A percentile compares a stretch with the other conserved stretches of the same genome.
These are phyloP conservation scores for Stigmatopora argus DNA, from an alignment of 2,113 vertebrate species.

Conservation along the genomic window DNA sequence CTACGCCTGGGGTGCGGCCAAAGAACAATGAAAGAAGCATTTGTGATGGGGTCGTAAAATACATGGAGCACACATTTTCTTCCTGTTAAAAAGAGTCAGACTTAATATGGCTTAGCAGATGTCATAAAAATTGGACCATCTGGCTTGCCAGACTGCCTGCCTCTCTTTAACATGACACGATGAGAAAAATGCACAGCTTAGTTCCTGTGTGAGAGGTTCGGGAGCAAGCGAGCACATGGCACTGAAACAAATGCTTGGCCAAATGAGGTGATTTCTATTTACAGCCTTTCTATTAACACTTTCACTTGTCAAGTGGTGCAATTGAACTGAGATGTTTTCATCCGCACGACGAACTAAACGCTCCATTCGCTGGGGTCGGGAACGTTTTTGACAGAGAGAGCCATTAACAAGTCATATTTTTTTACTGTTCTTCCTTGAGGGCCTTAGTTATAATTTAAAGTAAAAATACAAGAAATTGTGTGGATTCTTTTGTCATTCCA, in stretches of 20 bases:
- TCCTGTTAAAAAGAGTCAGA: constrained; percentile 15
- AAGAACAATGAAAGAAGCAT: background rate
- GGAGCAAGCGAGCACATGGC: background rate
- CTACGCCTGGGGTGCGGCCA: constrained; percentile 68
- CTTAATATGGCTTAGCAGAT: constrained; percentile 45
- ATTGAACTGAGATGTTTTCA: constrained; percentile 4
- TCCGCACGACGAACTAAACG: background rate
- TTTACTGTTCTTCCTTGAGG: too few relatives aligned
- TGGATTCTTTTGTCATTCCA: too few relatives aligned
- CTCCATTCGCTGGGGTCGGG: background rate
- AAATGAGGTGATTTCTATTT: background rate
- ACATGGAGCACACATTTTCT: constrained; percentile 6
- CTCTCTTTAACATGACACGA: constrained; percentile 19
- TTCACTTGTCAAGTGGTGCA: background rate
- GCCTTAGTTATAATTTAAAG: too few relatives aligned
- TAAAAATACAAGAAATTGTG: too few relatives aligned
- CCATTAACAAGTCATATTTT: too few relatives aligned
- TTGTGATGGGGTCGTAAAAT: constrained; percentile 1
- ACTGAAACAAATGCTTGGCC: background rate
- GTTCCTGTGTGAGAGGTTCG: background rate
- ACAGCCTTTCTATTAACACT: background rate
- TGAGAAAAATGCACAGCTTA: constrained; percentile 10
- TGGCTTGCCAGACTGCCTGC: constrained; percentile 42
- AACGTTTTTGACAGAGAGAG: too few relatives aligned
- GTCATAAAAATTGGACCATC: constrained; percentile 43